These are phyloP conservation scores for Temnothorax longispinosus DNA, from an alignment of 1,140 invertebrate species.

Conservation along the genomic window DNA sequence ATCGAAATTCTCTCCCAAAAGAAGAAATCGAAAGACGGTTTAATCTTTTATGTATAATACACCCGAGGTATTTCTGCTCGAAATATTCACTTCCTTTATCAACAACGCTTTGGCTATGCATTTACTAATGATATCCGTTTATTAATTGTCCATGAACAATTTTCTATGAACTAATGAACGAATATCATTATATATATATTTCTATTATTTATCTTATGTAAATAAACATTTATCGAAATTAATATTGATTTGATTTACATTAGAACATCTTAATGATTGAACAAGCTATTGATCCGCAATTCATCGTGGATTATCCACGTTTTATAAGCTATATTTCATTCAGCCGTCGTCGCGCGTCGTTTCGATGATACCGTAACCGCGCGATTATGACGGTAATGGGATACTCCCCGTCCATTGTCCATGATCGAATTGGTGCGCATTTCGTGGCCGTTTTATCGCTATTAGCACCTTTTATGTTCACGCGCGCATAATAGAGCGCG, in stretches of 20 bases:
- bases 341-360: neutral
- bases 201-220: too few species aligned
- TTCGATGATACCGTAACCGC: conserved; percentile 18
- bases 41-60: neutral
- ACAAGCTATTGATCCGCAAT: neutral
- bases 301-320: neutral
- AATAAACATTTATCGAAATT: neutral
- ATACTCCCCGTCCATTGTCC: conserved; percentile 45
- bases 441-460: conserved; percentile 50
- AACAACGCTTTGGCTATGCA: neutral
- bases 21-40: neutral
- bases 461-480: conserved; percentile 63
- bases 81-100: neutral
- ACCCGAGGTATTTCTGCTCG: neutral
- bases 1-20: neutral
- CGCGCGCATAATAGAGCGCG: conserved; percentile 65
- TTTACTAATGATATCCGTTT: too few species aligned
- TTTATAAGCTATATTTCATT: conserved; percentile 28
- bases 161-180: too few species aligned
- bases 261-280: neutral
- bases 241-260: neutral
- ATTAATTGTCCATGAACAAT: too few species aligned
- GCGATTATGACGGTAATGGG: conserved; percentile 61
- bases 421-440: conserved; percentile 39
- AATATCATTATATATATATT: too few species aligned